phyloP scores from a whole-genome alignment of 2,888 invertebrate species.

The Mimachlamys varia region DNA sequence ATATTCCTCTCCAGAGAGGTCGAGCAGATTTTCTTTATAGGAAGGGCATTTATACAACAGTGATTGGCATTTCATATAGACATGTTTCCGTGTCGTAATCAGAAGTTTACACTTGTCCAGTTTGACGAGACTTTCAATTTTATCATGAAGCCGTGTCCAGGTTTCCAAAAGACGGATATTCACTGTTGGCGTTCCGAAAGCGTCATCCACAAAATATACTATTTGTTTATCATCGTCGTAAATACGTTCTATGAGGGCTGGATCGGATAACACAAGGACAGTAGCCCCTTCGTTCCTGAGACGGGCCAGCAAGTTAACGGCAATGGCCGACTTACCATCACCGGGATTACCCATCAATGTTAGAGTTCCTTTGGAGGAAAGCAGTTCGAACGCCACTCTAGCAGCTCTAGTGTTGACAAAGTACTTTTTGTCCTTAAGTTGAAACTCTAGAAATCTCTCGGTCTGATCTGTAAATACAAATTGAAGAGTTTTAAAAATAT shows the following conservation, averaged over 20 bases:
- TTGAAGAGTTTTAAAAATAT: not conserved
- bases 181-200: conserved; percentile 56
- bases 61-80: conserved; percentile 36
- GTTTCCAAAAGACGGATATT: conserved; percentile 47
- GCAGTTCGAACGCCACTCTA: conserved; percentile 12
- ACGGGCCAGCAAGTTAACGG: conserved; percentile 42
- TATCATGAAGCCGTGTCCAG: conserved; percentile 50
- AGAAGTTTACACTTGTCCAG: conserved; percentile 50
- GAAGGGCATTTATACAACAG: conserved; percentile 21
- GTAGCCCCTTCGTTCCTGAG: conserved; percentile 41
- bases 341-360: conserved; percentile 54
- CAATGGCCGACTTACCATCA: conserved; percentile 55
- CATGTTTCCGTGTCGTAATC: conserved; percentile 53
- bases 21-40: conserved; percentile 41
- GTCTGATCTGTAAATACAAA: conserved; percentile 51
- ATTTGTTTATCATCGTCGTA: conserved; percentile 46
- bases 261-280: conserved; percentile 46
- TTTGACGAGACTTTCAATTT: conserved; percentile 45
- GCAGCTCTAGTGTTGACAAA: conserved; percentile 52
- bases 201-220: conserved; percentile 56
- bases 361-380: conserved; percentile 30
- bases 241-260: conserved; percentile 48
- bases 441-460: conserved; percentile 45
- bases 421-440: conserved; percentile 29
- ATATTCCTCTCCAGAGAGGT: conserved; percentile 43